A percentile compares a stretch with the other conserved stretches of the same genome.
Evolutionary conservation across 2,888 invertebrate species (phyloP).

Genomic region (Lepidocyrtoides sp.): DNA sequence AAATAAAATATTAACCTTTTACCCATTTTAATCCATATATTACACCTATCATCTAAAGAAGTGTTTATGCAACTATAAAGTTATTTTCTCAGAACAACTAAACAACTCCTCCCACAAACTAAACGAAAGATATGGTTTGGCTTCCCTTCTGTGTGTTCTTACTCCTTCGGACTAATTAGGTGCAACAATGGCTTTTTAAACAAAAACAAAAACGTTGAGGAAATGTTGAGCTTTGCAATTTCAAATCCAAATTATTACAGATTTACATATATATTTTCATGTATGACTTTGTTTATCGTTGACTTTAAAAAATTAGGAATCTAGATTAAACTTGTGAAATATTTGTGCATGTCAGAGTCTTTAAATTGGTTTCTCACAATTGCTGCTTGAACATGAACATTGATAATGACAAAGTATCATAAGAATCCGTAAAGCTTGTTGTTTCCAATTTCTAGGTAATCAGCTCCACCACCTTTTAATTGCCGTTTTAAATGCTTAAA

Average conservation of each 20-base stretch:
- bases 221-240: not conserved
- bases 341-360: slow-evolving; percentile 53
- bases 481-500: slow-evolving; percentile 48
- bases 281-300: not conserved
- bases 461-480: slow-evolving; percentile 75
- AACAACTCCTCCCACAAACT: slow-evolving; percentile 72
- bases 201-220: not conserved
- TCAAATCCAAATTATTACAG: not conserved
- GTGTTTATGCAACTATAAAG: slow-evolving; percentile 52
- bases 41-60: not conserved
- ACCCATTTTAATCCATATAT: slow-evolving; percentile 38
- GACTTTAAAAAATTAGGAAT: slow-evolving; percentile 26
- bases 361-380: slow-evolving; percentile 74
- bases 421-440: slow-evolving; percentile 65
- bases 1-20: slow-evolving; percentile 12
- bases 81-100: slow-evolving; percentile 74
- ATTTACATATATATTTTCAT: slow-evolving; percentile 35
- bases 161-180: slow-evolving; percentile 56
- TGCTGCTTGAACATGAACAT: slow-evolving; percentile 14
- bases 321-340: slow-evolving; percentile 54
- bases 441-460: slow-evolving; percentile 58
- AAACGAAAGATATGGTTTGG: slow-evolving; percentile 55
- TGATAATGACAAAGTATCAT: slow-evolving; percentile 35
- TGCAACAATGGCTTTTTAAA: not conserved
- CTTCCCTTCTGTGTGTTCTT: slow-evolving; percentile 76